Base-by-base conservation (phyloP, 2,888 invertebrate species). In the Copidosoma aretas region DNA sequence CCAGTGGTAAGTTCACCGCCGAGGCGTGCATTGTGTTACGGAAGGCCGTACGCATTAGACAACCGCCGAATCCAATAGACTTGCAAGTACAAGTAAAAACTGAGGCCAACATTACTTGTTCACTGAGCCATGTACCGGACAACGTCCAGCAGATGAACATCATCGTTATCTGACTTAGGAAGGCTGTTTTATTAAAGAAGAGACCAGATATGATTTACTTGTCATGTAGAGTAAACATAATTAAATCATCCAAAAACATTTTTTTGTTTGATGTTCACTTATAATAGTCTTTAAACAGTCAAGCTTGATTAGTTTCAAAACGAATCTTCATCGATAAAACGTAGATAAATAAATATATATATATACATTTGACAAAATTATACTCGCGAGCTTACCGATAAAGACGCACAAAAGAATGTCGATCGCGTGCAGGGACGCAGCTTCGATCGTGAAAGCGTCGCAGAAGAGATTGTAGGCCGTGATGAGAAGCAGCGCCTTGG, bases 381-480 rank as follows among this genome's bases (percentile, higher is more conserved):
- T n/a, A 41, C 10, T 41, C 41, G 41, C 41, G 41, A 8, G 25
- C 61, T 74, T 71, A 81, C 82, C 79, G 65, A 83, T 80, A n/a
- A 82, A 68, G 52, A 83, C 79, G 60, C 82, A 83, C 15, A 82
- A 74, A 52, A 83, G 68, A 60, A 83, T 78, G 64, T 83, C 83
- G 14, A 77, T 73, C 3, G 83, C 80, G 71, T 82, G 79, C 3
- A 83, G 75, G 12, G 81, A 77, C 1, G 81, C 79, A 2, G 81
- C 79, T 52, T 83, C 83, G 12, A 79, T 78, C 39, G 80, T 78
- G 63, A 82, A 74, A 17, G 83, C 83, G 64, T 83, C 83, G 63
- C 81, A 83, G 71, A 83, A 83, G 78, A 82, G 81, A 65, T 82
- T 81, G 71, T 81, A 83, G 0, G 82, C 80, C 43, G 79, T 83